Base-by-base conservation (phyloP, 2,113 vertebrate species). In the Oncorhynchus gorbuscha region DNA sequence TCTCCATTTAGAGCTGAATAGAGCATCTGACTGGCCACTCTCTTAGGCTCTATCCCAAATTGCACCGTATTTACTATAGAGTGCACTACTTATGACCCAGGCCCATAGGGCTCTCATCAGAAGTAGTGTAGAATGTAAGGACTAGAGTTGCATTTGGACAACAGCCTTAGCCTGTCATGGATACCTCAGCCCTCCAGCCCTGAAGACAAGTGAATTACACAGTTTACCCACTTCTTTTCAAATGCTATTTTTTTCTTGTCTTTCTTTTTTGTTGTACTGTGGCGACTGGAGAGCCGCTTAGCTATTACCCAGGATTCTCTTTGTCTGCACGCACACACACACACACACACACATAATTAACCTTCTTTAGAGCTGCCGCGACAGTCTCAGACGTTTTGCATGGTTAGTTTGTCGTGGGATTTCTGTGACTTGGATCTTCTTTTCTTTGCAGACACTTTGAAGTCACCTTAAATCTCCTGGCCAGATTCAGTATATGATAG, bases 181-280 rank as follows among this genome's bases (percentile, higher is more conserved):
- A 65, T 7, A 28, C 58, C 2, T 5, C 55, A 28, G 24, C 58
- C 76, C 59, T 32, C 69, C 26, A 28, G 24, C 35, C 70, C 59
- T 32, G 58, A 12, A 65, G 67, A 72, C 28, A 35, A 5, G 49
- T 51, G 49, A 26, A 78, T 59, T 55, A 48, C 48, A 49, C 13
- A 49, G 22, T 77, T 51, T 78, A 67, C 70, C n/a, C 62, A 20
- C 51, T 16, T 55, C 51, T 12, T 51, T 7, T n/a, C 18, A 64
- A 64, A 49, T 22, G 22, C 5, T 14, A 8, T 45, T 14, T 4
- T n/a, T 30, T 20, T 55, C 51, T 22, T 22, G 32, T 12, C n/a
- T 35, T n/a, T 18, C 26, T 28, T 20, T 22, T 22, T 22, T 12
- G 32, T 24, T 26, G n/a, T n/a, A 62, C 45, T 49, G 20, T 55